Evolutionary conservation across 2,888 invertebrate species (phyloP), one percentile per base, ranked within the genome.

Genomic region (Chrysomela aeneicollis): DNA sequence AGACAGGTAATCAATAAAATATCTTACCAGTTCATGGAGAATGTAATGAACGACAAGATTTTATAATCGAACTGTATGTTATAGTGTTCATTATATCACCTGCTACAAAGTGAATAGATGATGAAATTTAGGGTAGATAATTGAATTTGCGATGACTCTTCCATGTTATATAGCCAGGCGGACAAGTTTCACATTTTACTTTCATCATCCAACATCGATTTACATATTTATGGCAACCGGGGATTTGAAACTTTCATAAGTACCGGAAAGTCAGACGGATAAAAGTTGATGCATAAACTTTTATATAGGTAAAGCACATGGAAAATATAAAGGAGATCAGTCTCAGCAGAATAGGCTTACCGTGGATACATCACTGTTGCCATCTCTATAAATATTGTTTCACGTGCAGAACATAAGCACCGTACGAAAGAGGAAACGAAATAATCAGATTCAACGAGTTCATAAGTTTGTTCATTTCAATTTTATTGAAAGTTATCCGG

Each of bases 191-290:
- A 42, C 12, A 42, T 42, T 42, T n/a, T 62, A 59, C 68, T 67
- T 72, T 70, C 67, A 71, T 70, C 67, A 64, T 67, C 62, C 68
- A 67, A 71, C 68, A 69, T 65, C 59, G 63, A 63, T 66, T 66
- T 66, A 68, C 68, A 71, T 72, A 72, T 72, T 71, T 72, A 71
- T 68, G 61, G 60, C 57, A 42, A 67, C 52, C 47, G 30, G 37
- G 69, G 67, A 65, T 64, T 68, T 64, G 32, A 64, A 68, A 68
- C 61, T 70, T 70, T 50, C 35, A 59, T 37, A 63, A 68, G 59
- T 61, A 54, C 42, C 4, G 42, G 59, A 68, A 65, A 68, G 66
- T 67, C 62, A 66, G 58, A 53, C 58, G 66, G 61, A 68, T 68
- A 57, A 64, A 68, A 68, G 59, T 68, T 64, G 68, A 65, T 58